Conservation (phyloP, 1,140 invertebrate genomes). For the Nephila pilipes region DNA sequence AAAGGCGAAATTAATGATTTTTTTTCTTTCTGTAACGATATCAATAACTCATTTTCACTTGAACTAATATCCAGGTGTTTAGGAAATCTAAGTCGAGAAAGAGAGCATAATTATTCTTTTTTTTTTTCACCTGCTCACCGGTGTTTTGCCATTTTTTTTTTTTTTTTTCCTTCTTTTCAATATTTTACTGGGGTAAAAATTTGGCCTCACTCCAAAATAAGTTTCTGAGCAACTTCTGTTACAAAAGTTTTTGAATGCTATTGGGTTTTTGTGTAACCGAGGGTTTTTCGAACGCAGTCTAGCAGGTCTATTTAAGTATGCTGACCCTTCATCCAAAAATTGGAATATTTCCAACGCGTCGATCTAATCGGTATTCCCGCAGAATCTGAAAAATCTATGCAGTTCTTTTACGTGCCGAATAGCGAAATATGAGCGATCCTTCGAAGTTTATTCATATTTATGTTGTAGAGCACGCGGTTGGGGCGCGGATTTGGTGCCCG, state of each 20-base stretch:
- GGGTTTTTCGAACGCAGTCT: neutral
- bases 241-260: neutral
- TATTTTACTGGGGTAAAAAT: neutral
- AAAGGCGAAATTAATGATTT: slow-evolving; percentile 20
- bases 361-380: slow-evolving; percentile 15
- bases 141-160: neutral
- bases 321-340: neutral
- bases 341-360: slow-evolving; percentile 41
- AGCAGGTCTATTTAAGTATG: slow-evolving; percentile 24
- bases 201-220: neutral
- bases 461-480: neutral
- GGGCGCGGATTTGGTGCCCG: neutral
- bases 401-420: slow-evolving; percentile 4
- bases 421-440: neutral
- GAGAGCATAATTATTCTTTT: slow-evolving; percentile 27
- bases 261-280: neutral
- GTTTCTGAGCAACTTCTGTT: neutral
- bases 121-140: neutral
- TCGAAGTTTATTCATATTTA: slow-evolving; percentile 14
- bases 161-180: no score
- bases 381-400: neutral
- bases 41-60: slow-evolving; percentile 26
- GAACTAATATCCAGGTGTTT: slow-evolving; percentile 36
- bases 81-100: slow-evolving; percentile 3
- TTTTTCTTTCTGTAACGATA: neutral